Percentiles rank a stretch among this genome's conserved stretches.
Conservation (phyloP, 2,797 vertebrate genomes). For the Okamejei kenojei region DNA sequence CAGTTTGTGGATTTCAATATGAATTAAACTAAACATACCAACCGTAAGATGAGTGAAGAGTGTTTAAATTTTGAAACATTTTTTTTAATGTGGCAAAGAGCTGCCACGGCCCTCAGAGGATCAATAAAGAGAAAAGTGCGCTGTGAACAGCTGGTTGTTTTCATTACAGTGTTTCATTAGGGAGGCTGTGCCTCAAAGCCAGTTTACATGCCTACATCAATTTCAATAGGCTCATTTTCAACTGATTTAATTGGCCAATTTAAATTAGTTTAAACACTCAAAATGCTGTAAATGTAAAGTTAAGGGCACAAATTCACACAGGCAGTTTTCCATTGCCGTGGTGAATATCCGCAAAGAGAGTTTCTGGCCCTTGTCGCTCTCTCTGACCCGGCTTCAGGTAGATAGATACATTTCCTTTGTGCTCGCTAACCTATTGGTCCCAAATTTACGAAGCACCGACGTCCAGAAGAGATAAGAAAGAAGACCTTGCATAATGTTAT, state of each 20-base stretch:
- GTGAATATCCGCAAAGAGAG: not conserved
- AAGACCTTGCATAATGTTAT: not conserved
- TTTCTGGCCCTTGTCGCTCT: not conserved
- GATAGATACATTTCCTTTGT: constrained; percentile 2
- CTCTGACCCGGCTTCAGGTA: not conserved
- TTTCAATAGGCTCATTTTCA: constrained; percentile 38
- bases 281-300: constrained; percentile 37
- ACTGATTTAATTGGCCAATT: constrained; percentile 38
- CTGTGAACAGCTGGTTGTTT: constrained; percentile 37
- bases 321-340: not conserved
- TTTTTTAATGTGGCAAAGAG: constrained; percentile 23
- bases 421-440: not conserved
- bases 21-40: constrained; percentile 18
- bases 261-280: constrained; percentile 39
- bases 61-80: constrained; percentile 26
- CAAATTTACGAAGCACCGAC: not conserved
- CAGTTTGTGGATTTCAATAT: not conserved
- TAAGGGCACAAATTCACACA: constrained; percentile 30
- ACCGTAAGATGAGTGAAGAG: not conserved
- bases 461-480: constrained; percentile 3
- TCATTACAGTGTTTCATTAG: constrained; percentile 38
- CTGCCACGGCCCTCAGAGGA: constrained; percentile 17
- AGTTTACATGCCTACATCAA: constrained; percentile 37
- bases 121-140: constrained; percentile 35
- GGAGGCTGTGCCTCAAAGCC: constrained; percentile 34